Percentiles rank a stretch among this genome's conserved stretches.
Conservation (phyloP, 1,140 invertebrate species). For the Drosophila ercepeae region DNA sequence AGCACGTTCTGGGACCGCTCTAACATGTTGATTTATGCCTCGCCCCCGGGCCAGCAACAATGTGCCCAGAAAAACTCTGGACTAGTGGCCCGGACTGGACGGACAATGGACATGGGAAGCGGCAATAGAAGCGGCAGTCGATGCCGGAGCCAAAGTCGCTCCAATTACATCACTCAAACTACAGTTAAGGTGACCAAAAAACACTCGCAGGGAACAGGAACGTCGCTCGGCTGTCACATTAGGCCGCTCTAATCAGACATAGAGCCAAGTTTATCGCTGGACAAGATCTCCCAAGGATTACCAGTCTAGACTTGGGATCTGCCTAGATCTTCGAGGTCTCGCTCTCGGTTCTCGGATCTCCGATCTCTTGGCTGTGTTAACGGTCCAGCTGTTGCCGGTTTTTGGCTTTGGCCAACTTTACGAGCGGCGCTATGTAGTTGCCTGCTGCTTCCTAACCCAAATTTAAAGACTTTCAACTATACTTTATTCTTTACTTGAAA, state of each 20-base stretch:
- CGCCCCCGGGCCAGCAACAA: conserved; percentile 22
- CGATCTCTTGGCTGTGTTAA: conserved; percentile 47
- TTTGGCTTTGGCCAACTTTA: conserved; percentile 60
- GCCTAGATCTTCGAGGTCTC: conserved; percentile 31
- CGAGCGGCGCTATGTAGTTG: conserved; percentile 52
- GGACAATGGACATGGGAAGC: conserved; percentile 11
- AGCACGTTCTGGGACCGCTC: conserved; percentile 35
- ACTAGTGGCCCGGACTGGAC: not conserved
- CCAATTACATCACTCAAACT: conserved; percentile 79
- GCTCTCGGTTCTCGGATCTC: conserved; percentile 26
- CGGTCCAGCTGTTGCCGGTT: conserved; percentile 52
- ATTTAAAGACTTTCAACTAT: too few relatives aligned
- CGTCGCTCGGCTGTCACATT: conserved; percentile 74
- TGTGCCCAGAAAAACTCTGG: conserved; percentile 27
- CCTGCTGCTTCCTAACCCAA: conserved; percentile 8
- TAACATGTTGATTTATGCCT: conserved; percentile 71
- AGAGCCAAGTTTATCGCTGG: conserved; percentile 74
- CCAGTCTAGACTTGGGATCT: conserved; percentile 62
- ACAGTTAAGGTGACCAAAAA: conserved; percentile 57
- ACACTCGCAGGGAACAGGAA: conserved; percentile 49
- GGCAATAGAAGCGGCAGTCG: conserved; percentile 6
- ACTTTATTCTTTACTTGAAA: too few relatives aligned
- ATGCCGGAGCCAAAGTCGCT: conserved; percentile 38
- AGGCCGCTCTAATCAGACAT: conserved; percentile 71
- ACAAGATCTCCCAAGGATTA: conserved; percentile 78